Conservation (phyloP, 2,797 vertebrate species). For the Catharus ustulatus region DNA sequence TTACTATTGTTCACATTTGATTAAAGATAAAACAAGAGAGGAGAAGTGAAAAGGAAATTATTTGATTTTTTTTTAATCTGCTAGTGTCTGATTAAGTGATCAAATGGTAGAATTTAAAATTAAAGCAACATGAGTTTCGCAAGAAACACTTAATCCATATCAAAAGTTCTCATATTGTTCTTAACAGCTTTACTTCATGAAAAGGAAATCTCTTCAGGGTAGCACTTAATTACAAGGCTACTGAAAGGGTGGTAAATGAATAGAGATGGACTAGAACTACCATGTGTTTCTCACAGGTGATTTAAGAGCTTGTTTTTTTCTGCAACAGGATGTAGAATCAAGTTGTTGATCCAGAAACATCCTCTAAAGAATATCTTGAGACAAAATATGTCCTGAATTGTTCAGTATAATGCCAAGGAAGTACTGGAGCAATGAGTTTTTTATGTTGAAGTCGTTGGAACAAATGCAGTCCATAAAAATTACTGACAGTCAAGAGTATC, state of each 20-base stretch:
- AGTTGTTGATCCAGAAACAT: not conserved
- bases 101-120: not conserved
- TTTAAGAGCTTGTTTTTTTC: not conserved
- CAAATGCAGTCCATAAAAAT: not conserved
- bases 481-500: not conserved
- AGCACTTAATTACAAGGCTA: not conserved
- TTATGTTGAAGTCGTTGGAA: not conserved
- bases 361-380: not conserved
- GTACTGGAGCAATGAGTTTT: not conserved
- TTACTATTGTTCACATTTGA: slow-evolving; percentile 39
- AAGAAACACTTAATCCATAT: not conserved
- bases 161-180: not conserved
- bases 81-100: not conserved
- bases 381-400: not conserved
- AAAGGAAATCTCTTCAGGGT: not conserved
- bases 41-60: not conserved
- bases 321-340: not conserved
- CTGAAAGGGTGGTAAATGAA: not conserved
- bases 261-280: not conserved
- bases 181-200: not conserved
- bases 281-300: not conserved
- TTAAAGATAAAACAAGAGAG: not conserved
- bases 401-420: not conserved
- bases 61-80: not conserved
- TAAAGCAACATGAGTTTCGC: not conserved